Conservation (phyloP, 2,888 invertebrate genomes). For the Girardia tigrina region DNA sequence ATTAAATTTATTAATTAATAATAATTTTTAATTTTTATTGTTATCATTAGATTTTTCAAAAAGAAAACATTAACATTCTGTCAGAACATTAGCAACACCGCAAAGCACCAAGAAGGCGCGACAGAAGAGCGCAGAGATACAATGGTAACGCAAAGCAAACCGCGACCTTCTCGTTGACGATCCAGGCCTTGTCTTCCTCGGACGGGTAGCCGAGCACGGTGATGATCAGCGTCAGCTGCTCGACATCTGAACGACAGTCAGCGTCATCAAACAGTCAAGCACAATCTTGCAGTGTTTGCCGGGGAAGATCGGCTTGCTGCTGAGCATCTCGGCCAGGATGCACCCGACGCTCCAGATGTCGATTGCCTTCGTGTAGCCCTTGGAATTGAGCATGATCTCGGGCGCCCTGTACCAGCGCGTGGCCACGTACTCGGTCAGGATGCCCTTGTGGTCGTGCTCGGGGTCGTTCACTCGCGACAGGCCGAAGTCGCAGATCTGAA, state of each 20-base stretch:
- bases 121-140: too few relatives aligned
- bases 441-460: conserved; percentile 96
- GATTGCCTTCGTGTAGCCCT: conserved; percentile 91
- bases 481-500: conserved; percentile 93
- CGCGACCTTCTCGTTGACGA: conserved; percentile 98
- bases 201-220: conserved; percentile 90
- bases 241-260: conserved; percentile 58
- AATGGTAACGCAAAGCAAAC: too few relatives aligned
- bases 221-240: conserved; percentile 94
- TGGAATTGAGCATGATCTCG: conserved; percentile 98
- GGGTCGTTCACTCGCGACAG: conserved; percentile 95
- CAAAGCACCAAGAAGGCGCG: too few relatives aligned
- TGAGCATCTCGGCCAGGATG: conserved; percentile 95
- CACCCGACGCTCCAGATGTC: conserved; percentile 99
- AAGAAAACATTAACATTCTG: too few relatives aligned
- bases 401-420: conserved; percentile 98
- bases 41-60: too few relatives aligned
- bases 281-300: conserved; percentile 70
- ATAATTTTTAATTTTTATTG: too few relatives aligned
- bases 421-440: conserved; percentile 96
- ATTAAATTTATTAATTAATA: too few relatives aligned
- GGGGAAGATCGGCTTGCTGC: conserved; percentile 91
- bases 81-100: too few relatives aligned
- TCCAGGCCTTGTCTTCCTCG: conserved; percentile 88
- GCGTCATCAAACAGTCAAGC: conserved; percentile 38